phyloP scores from a whole-genome alignment of 2,113 vertebrate species.

The Tauraco erythrolophus region DNA sequence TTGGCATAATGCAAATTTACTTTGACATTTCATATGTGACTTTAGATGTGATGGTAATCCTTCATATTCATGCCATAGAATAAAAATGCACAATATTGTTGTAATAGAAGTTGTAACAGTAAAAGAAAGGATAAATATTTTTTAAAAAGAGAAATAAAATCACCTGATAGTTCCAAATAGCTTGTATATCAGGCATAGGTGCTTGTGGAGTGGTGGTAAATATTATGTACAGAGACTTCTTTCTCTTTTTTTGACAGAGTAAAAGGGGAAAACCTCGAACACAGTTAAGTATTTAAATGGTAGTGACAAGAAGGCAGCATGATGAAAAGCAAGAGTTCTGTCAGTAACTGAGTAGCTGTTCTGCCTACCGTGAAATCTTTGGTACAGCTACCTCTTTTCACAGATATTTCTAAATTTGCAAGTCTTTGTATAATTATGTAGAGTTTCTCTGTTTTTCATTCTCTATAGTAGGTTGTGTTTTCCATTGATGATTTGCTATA shows the following conservation, averaged over 20 bases:
- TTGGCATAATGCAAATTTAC: neutral
- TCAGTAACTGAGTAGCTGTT: neutral
- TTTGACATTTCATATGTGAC: neutral
- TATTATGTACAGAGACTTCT: neutral
- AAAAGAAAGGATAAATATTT: neutral
- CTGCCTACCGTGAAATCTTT: neutral
- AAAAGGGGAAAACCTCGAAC: neutral
- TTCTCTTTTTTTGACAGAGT: neutral
- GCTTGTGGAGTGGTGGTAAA: neutral
- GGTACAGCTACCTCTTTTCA: neutral
- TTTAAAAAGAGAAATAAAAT: neutral
- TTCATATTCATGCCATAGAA: neutral
- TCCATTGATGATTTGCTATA: neutral
- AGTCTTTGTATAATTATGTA: neutral
- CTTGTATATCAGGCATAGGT: neutral
- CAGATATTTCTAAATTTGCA: neutral
- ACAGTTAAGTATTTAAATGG: neutral
- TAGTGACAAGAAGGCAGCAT: neutral
- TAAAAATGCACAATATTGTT: neutral
- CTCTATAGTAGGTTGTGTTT: neutral
- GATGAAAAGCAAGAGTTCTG: neutral
- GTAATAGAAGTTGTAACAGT: neutral
- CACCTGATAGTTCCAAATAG: neutral
- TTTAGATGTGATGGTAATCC: neutral
- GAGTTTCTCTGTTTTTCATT: neutral